phyloP scores from a whole-genome alignment of 2,113 vertebrate species.

The Beaufortia kweichowensis region DNA sequence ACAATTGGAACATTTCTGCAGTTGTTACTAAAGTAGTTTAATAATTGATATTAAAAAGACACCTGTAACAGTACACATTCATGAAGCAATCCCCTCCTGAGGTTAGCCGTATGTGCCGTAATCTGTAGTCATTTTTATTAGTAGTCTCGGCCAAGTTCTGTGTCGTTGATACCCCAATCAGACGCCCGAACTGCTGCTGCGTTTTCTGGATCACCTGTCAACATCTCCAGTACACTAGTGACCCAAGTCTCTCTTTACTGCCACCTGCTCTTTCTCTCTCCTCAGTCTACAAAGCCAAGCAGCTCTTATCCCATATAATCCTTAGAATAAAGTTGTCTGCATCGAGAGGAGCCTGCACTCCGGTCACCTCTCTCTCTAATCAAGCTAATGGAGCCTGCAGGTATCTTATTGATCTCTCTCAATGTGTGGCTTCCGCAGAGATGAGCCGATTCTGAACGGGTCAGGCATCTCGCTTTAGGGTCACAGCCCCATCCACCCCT shows the following conservation, averaged over 20 bases:
- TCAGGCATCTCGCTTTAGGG: slow-evolving; percentile 64
- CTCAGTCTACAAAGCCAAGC: slow-evolving; percentile 73
- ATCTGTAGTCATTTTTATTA: slow-evolving; percentile 64
- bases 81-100: neutral
- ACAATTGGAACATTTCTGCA: no score
- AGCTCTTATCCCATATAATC: slow-evolving; percentile 83
- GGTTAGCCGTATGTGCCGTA: slow-evolving; percentile 12
- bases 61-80: no score
- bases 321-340: slow-evolving; percentile 85
- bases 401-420: slow-evolving; percentile 87
- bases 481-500: slow-evolving; percentile 38
- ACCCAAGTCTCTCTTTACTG: slow-evolving; percentile 58
- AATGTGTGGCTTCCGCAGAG: slow-evolving; percentile 78
- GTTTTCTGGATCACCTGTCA: slow-evolving; percentile 83
- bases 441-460: slow-evolving; percentile 80
- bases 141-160: slow-evolving; percentile 69
- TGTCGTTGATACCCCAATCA: slow-evolving; percentile 82
- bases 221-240: slow-evolving; percentile 73
- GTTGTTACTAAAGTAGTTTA: no score
- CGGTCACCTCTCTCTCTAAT: slow-evolving; percentile 80
- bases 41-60: no score
- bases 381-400: slow-evolving; percentile 90
- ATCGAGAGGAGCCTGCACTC: slow-evolving; percentile 70
- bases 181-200: slow-evolving; percentile 75
- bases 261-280: slow-evolving; percentile 64